Conservation (phyloP, 2,113 vertebrate genomes). For the Misgurnus anguillicaudatus region DNA sequence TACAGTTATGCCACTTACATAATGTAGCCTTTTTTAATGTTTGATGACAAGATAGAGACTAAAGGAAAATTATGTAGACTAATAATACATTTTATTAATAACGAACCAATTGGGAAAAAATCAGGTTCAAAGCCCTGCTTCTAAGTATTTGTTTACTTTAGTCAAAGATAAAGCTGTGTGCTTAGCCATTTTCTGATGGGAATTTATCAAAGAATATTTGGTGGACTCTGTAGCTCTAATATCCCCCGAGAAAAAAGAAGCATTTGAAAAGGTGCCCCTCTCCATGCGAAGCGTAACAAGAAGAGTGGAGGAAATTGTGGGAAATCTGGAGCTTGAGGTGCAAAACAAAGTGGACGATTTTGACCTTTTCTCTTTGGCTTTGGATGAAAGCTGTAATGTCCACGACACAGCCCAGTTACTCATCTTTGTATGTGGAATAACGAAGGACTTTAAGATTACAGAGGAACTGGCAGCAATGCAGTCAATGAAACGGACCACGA, state of each 20-base stretch:
- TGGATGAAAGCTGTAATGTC: background rate
- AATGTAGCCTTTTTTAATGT: no score
- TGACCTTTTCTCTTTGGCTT: background rate
- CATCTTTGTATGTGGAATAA: slow-evolving; percentile 2
- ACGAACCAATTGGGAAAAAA: no score
- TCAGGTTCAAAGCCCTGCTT: no score
- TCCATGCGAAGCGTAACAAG: background rate
- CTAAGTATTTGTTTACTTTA: no score
- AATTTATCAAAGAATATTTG: slow-evolving; percentile 50
- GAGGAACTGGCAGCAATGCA: slow-evolving; percentile 41
- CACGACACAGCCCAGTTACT: slow-evolving; percentile 9
- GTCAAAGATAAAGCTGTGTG: no score
- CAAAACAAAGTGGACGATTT: slow-evolving; percentile 24
- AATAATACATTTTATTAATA: no score
- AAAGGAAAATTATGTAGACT: no score
- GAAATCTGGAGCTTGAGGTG: slow-evolving; percentile 47
- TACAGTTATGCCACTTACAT: no score
- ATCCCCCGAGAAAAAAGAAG: slow-evolving; percentile 43
- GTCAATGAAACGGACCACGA: background rate
- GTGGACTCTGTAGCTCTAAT: slow-evolving; percentile 51
- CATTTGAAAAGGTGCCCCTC: slow-evolving; percentile 16
- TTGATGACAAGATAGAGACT: no score
- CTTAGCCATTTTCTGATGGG: no score
- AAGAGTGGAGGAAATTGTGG: background rate
- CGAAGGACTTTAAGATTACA: slow-evolving; percentile 33